phyloP scores from a whole-genome alignment of 1,140 invertebrate species.

The Hirudo medicinalis region DNA sequence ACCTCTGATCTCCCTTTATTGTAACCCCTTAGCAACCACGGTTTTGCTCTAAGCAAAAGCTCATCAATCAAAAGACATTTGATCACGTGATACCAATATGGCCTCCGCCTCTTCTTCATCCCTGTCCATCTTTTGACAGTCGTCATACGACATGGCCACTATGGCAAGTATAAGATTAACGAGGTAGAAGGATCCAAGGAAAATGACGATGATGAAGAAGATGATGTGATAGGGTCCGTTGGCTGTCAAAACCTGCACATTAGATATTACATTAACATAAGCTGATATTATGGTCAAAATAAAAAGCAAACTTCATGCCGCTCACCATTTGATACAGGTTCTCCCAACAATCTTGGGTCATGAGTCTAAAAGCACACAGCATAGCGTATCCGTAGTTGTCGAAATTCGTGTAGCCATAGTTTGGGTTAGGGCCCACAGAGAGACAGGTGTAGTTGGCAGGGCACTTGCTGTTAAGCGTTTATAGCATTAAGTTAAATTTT shows the following conservation, averaged over 20 bases:
- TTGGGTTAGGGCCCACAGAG: slow-evolving; percentile 81
- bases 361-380: slow-evolving; percentile 84
- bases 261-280: too few relatives aligned
- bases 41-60: too few relatives aligned
- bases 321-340: slow-evolving; percentile 86
- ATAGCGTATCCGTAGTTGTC: slow-evolving; percentile 95
- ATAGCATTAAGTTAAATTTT: too few relatives aligned
- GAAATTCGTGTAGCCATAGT: slow-evolving; percentile 93
- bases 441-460: slow-evolving; percentile 71
- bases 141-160: slow-evolving; percentile 97
- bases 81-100: background rate
- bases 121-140: slow-evolving; percentile 92
- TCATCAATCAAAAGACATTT: too few relatives aligned
- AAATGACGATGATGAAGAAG: slow-evolving; percentile 96
- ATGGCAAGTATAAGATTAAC: slow-evolving; percentile 98
- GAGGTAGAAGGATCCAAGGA: slow-evolving; percentile 93
- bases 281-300: too few relatives aligned
- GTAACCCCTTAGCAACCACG: too few relatives aligned
- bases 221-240: slow-evolving; percentile 91
- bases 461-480: slow-evolving; percentile 48
- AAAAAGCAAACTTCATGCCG: slow-evolving; percentile 13
- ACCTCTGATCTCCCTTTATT: too few relatives aligned
- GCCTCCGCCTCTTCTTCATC: slow-evolving; percentile 65
- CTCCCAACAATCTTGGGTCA: slow-evolving; percentile 98
- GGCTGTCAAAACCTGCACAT: slow-evolving; percentile 64